Conservation (phyloP, 2,888 invertebrate species). For the Nephrotoma guestfalica region DNA sequence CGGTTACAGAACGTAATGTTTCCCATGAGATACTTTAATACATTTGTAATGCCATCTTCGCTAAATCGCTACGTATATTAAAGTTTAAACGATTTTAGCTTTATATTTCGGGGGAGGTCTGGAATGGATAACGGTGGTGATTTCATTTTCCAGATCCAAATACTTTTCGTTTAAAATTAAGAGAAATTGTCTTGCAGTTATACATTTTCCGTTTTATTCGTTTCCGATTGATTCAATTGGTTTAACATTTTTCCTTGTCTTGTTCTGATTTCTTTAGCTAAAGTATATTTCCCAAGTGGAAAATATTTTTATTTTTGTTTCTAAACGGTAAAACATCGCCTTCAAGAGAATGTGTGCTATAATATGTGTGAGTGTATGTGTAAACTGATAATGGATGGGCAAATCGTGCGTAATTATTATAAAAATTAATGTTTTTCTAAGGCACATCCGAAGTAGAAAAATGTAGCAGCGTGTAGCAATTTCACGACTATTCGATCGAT, state of each 20-base stretch:
- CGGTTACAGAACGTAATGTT: neutral
- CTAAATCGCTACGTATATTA: neutral
- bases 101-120: neutral
- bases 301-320: neutral
- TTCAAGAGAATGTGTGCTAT: neutral
- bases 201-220: neutral
- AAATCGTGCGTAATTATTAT: neutral
- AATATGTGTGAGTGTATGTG: neutral
- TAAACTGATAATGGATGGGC: neutral
- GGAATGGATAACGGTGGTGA: neutral
- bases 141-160: neutral
- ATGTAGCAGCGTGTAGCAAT: neutral
- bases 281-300: neutral
- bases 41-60: neutral
- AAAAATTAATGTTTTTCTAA: neutral
- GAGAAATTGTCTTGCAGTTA: neutral
- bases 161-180: neutral
- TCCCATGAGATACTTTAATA: neutral
- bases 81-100: neutral
- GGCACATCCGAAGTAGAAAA: neutral
- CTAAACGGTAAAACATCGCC: neutral
- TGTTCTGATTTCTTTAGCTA: neutral
- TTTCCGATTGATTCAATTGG: neutral
- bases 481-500: neutral
- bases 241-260: neutral